Evolutionary conservation across 2,888 invertebrate genomes (phyloP).

Genomic region (Aporophyla lueneburgensis): DNA sequence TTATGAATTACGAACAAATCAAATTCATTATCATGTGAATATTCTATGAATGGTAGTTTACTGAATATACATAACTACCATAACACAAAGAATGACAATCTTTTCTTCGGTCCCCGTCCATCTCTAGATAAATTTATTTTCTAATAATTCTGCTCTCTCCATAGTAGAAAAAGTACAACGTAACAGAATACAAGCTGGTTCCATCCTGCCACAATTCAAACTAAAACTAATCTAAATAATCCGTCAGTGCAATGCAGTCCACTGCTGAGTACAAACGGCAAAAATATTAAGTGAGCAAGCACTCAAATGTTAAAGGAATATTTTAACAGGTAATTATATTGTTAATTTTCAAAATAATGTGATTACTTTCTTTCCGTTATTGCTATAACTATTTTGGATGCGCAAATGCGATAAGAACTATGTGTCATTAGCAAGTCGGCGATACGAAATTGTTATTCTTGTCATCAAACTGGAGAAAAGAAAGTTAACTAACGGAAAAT

Average conservation of each 20-base stretch:
- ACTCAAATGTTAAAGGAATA: neutral
- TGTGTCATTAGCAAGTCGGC: too few relatives aligned
- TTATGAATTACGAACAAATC: neutral
- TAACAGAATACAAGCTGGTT: neutral
- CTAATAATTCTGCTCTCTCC: neutral
- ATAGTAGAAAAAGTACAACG: neutral
- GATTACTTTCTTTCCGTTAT: too few relatives aligned
- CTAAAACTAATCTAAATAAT: slow-evolving; percentile 34
- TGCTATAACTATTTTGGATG: too few relatives aligned
- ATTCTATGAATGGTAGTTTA: too few relatives aligned
- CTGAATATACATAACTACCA: too few relatives aligned
- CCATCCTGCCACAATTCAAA: neutral
- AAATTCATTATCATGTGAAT: neutral
- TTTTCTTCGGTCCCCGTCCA: neutral
- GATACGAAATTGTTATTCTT: too few relatives aligned
- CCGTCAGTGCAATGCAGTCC: slow-evolving; percentile 7
- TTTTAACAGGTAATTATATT: neutral
- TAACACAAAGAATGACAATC: too few relatives aligned
- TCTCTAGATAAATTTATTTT: neutral
- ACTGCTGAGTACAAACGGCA: slow-evolving; percentile 5
- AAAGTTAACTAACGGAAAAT: too few relatives aligned
- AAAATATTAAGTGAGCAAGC: neutral
- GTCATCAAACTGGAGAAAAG: too few relatives aligned
- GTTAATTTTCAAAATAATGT: too few relatives aligned
- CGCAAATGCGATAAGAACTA: too few relatives aligned